phyloP scores from a whole-genome alignment of 1,140 invertebrate genomes.

The Chrysomallon squamiferum region DNA sequence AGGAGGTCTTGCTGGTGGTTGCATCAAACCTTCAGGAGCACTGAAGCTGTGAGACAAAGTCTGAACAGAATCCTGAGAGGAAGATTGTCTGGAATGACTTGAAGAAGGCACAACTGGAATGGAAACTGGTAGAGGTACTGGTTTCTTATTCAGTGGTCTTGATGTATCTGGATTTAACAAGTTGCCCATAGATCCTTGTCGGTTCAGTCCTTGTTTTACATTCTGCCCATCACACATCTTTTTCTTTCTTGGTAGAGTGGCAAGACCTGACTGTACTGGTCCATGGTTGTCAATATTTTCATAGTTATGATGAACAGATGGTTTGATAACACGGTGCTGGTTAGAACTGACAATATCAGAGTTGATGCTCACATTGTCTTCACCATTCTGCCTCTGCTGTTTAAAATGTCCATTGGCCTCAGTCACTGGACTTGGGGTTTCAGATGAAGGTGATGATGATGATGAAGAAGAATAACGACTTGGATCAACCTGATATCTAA shows the following conservation, averaged over 20 bases:
- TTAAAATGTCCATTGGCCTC: no score
- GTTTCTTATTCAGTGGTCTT: background rate
- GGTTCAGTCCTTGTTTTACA: conserved; percentile 3
- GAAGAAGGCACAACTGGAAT: background rate
- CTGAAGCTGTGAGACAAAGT: background rate
- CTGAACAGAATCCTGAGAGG: conserved; percentile 1
- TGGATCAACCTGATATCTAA: conserved; percentile 45
- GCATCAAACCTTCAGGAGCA: conserved; percentile 22
- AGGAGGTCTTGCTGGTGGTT: conserved; percentile 6
- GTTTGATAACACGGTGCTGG: conserved; percentile 46
- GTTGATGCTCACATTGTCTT: conserved; percentile 7
- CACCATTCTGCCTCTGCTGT: conserved; percentile 3
- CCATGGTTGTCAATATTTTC: conserved; percentile 46
- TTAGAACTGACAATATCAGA: conserved; percentile 1
- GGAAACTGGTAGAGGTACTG: background rate
- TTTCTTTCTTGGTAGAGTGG: conserved; percentile 53
- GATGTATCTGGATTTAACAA: background rate
- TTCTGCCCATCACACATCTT: conserved; percentile 13
- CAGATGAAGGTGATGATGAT: background rate
- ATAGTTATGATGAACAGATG: conserved; percentile 30
- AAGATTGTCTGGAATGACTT: conserved; percentile 8
- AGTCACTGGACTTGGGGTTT: background rate
- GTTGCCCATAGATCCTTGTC: conserved; percentile 9
- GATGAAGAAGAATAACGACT: conserved; percentile 8
- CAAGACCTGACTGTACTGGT: conserved; percentile 53